A percentile compares a stretch with the other conserved stretches of the same genome.
Evolutionary conservation across 2,113 vertebrate genomes (phyloP).

Genomic region (Scatophagus argus): DNA sequence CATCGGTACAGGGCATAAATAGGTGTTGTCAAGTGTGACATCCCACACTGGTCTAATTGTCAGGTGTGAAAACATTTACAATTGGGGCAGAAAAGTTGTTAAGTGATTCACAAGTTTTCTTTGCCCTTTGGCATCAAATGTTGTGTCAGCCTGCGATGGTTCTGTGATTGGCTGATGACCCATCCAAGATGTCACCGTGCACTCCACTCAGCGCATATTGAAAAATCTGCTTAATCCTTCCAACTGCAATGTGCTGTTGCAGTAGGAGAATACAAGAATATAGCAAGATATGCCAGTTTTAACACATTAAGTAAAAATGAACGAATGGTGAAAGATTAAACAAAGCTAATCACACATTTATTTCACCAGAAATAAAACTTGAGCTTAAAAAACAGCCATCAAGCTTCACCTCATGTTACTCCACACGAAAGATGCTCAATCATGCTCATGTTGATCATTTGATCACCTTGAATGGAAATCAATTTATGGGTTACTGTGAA

Average conservation of each 20-base stretch:
- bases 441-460: no score
- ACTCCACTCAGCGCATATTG: slow-evolving; percentile 19
- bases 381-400: no score
- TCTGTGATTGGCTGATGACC: slow-evolving; percentile 52
- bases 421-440: no score
- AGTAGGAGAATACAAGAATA: background rate
- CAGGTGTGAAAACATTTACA: background rate
- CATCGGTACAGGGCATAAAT: background rate
- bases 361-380: no score
- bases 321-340: background rate
- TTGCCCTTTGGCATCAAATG: slow-evolving; percentile 37
- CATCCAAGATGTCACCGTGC: slow-evolving; percentile 21
- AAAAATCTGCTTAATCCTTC: background rate
- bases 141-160: slow-evolving; percentile 27
- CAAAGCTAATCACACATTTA: no score
- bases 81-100: background rate
- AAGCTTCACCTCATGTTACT: no score
- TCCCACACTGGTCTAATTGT: background rate
- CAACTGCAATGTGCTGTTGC: background rate
- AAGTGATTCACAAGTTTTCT: background rate
- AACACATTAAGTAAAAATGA: background rate
- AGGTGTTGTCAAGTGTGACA: background rate
- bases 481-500: no score
- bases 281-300: background rate
- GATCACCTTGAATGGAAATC: no score